Evolutionary conservation across 37 sponge, comb jelly and placozoan species (phyloP), one percentile per base, ranked within the genome.

Genomic region (Hexactinellida sp.): DNA sequence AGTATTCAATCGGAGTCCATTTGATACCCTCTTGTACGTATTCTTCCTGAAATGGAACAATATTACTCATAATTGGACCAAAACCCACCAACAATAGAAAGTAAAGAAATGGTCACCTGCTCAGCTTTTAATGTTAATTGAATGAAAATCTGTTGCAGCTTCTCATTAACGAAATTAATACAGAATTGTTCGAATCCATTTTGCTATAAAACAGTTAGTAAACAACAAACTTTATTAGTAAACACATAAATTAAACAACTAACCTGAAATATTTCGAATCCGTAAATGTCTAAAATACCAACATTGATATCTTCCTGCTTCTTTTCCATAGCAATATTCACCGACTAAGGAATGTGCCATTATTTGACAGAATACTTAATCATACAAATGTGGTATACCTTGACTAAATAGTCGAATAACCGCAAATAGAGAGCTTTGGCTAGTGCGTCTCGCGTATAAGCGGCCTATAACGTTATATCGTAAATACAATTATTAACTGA

Each of bases 161-260:
- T 97, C 93, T 97, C 97, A 89, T 97, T 97, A 54, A 97, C 97
- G 90, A 97, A 97, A 85, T 97, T 97, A 38, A 97, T 97, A 51
- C 97, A 97, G 47, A 97, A 97, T 88, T 97, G 97, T 84, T 97
- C 97, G 89, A 97, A 97, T 1, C 97, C 97, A 85, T 97, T 97
- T 88, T 91, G 94, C 97, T 97, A 82, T 39, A 90, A 30, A 25
- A 30, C 23, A 82, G 82, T 38, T 24, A 1, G 34, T 36, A 34
- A 54, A 88, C 36, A 86, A 24, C 47, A 28, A 51, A 0, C 1
- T 19, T 30, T 38, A 51, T 7, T 86, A 9, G 25, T 10, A 1
- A 52, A 19, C 38, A 32, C 47, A 41, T 38, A n/a, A 83, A 1
- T 55, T 10, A 35, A 10, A 10, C 84, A 9, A 83, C 82, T 88